Evolutionary conservation across 2,888 invertebrate species (phyloP).

Genomic region (Lepidochrysops patricia): DNA sequence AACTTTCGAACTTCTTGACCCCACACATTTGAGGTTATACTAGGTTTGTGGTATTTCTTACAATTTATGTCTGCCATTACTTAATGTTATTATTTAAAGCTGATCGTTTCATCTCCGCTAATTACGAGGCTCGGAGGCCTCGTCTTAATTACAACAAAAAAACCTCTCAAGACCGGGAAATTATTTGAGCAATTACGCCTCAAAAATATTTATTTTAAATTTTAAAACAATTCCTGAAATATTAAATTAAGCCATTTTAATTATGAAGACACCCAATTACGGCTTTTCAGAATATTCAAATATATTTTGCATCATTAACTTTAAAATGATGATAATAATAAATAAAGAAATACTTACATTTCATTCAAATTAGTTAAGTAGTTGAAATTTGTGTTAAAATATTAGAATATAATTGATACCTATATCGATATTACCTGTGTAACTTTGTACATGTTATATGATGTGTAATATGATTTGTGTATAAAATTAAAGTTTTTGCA

Average conservation of each 20-base stretch:
- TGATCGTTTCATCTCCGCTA: conserved; percentile 57
- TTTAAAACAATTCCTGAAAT: background rate
- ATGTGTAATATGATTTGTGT: too few species aligned
- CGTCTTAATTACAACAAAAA: conserved; percentile 69
- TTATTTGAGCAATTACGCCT: conserved; percentile 28
- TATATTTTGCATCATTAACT: too few species aligned
- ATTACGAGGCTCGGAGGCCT: conserved; percentile 54
- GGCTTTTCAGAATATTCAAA: background rate
- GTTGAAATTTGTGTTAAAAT: too few species aligned
- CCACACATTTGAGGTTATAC: too few species aligned
- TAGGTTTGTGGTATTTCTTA: background rate
- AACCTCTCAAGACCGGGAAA: conserved; percentile 54
- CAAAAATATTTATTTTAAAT: background rate
- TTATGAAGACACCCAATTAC: background rate
- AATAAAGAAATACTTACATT: too few species aligned
- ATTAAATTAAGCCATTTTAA: background rate
- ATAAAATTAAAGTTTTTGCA: too few species aligned
- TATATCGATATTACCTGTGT: too few species aligned
- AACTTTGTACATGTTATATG: too few species aligned
- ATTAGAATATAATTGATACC: too few species aligned
- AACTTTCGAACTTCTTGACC: too few species aligned
- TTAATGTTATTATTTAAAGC: conserved; percentile 55
- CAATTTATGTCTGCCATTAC: conserved; percentile 29
- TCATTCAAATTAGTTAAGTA: too few species aligned
- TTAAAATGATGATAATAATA: too few species aligned